Conservation (phyloP, 2,888 invertebrate genomes). For the Labia minor region DNA sequence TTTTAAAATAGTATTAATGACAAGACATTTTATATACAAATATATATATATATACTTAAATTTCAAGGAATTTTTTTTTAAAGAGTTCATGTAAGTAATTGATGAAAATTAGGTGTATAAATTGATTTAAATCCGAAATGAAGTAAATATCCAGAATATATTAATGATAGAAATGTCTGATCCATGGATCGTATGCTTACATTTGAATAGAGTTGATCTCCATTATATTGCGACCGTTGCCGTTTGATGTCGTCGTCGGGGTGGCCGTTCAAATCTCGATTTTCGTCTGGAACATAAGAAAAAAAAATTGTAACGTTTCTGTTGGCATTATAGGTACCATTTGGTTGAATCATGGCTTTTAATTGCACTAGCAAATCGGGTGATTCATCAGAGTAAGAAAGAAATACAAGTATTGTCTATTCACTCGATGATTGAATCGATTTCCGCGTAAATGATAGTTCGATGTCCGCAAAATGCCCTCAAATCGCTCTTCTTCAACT, state of each 20-base stretch:
- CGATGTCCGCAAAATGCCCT: neutral
- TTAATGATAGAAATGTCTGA: no score
- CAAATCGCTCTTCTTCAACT: no score
- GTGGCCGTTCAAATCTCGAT: constrained; percentile 77
- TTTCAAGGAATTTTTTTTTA: no score
- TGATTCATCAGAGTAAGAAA: neutral
- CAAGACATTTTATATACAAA: no score
- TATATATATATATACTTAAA: no score
- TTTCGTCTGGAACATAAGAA: constrained; percentile 57
- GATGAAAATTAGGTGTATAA: no score
- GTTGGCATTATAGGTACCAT: neutral
- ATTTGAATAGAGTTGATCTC: constrained; percentile 80
- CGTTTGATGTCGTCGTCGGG: constrained; percentile 79
- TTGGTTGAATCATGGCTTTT: constrained; percentile 13
- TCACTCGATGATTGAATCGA: neutral
- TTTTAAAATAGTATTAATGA: no score
- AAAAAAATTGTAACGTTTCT: constrained; percentile 18
- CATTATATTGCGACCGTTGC: constrained; percentile 77
- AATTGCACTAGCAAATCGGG: neutral
- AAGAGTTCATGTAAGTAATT: no score
- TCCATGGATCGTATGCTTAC: no score
- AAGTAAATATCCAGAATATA: no score
- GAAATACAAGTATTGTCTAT: neutral
- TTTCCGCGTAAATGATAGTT: constrained; percentile 1
- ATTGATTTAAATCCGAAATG: no score